Evolutionary conservation across 2,888 invertebrate species (phyloP), one percentile per base, ranked within the genome.

Genomic region (Drosophila buzzatii): DNA sequence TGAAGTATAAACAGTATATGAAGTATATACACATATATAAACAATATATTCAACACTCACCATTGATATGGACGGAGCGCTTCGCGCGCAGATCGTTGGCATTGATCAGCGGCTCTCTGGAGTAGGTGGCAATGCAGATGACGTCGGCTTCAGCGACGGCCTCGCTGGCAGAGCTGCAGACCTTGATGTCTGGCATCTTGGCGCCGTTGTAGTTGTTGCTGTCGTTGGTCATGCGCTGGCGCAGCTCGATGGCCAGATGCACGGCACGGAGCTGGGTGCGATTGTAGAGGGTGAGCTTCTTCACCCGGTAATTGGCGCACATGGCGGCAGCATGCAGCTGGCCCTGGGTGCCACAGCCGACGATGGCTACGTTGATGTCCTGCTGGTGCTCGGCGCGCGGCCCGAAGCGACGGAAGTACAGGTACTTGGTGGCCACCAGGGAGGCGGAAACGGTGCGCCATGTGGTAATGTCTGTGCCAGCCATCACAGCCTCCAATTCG

Each of bases 371-470:
- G 1, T 70, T 75, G 20, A 92, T 82, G 1, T 64, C 45, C 4
- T 7, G 31, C 10, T 73, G 41, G 0, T 47, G 10, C 49, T 83
- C 77, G 5, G 85, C 58, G 0, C 35, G 33, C 2, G 47, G 12
- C 0, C 82, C 90, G 60, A 86, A 88, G 18, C 91, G 89, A 1
- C 80, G 70, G 27, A 91, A 91, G 79, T 92, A 93, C 5, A 95
- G 88, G 82, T 94, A 91, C 79, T 94, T 94, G 3, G 95, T 95
- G 12, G 95, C 94, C 2, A 94, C 93, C 52, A 94, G 91, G 0
- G 95, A 95, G 4, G 95, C 94, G n/a, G 94, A 94, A 0, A 94
- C 94, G 2, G 95, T 95, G 70, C 95, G 92, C 94, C 94, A 94
- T 0, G 93, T 93, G 8, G 95, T 95, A 23, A 95, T 94, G 65